A percentile compares a stretch with the other conserved stretches of the same genome.
Conservation (phyloP, 1,140 invertebrate genomes). For the Macrocentrus cingulum region DNA sequence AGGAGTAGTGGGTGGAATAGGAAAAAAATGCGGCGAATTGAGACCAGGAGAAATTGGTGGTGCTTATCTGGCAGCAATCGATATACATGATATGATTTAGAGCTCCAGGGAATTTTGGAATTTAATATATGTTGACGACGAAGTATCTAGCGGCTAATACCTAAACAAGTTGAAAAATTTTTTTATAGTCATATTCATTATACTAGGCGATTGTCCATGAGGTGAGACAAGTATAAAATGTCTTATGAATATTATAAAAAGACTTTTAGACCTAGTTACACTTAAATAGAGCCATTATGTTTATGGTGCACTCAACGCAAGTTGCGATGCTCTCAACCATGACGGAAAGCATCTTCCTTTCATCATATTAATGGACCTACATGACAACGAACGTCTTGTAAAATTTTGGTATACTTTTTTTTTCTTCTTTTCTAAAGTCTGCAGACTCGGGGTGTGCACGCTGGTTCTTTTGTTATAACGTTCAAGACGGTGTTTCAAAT, state of each 20-base stretch:
- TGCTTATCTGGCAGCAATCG: neutral
- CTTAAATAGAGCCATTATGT: constrained; percentile 18
- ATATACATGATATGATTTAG: constrained; percentile 15
- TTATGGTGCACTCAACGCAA: constrained; percentile 17
- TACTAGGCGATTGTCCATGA: no score
- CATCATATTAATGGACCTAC: constrained; percentile 16
- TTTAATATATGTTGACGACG: no score
- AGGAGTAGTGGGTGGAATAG: constrained; percentile 6
- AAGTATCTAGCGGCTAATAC: no score
- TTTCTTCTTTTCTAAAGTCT: no score
- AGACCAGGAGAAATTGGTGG: constrained; percentile 5
- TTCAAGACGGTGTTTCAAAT: no score
- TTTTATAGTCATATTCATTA: no score
- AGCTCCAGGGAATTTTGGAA: constrained; percentile 3
- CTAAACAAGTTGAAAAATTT: no score
- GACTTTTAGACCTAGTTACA: neutral
- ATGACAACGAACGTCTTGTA: constrained; percentile 8
- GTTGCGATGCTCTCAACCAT: constrained; percentile 15
- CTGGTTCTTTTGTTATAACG: no score
- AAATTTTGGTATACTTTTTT: constrained; percentile 1
- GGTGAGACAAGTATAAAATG: no score
- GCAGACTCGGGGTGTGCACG: neutral
- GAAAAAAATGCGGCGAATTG: constrained; percentile 10
- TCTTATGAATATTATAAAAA: no score
- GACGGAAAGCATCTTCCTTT: constrained; percentile 15